phyloP scores from a whole-genome alignment of 2,797 vertebrate genomes.

The Eulemur mongoz region DNA sequence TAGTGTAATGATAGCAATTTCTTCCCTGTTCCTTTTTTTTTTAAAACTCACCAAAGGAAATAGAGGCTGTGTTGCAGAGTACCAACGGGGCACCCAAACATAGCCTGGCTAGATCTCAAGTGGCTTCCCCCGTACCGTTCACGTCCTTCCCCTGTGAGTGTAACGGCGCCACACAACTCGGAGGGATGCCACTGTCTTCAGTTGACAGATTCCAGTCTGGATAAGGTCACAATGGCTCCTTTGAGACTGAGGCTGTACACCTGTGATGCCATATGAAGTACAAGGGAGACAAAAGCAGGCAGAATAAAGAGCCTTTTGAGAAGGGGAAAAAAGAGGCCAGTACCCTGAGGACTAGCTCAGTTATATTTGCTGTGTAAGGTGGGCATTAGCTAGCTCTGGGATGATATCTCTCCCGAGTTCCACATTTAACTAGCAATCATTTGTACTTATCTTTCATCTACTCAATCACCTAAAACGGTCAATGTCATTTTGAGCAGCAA shows the following conservation, averaged over 20 bases:
- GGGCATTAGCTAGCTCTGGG: neutral
- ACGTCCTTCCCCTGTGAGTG: neutral
- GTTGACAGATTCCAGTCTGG: slow-evolving; percentile 61
- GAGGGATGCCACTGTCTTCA: slow-evolving; percentile 53
- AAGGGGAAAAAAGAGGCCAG: slow-evolving; percentile 44
- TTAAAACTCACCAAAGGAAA: slow-evolving; percentile 38
- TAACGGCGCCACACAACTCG: neutral
- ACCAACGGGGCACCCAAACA: slow-evolving; percentile 42
- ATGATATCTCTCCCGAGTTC: neutral
- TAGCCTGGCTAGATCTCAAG: slow-evolving; percentile 29
- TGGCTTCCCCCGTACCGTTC: neutral
- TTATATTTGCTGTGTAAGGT: slow-evolving; percentile 28
- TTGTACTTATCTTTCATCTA: slow-evolving; percentile 50
- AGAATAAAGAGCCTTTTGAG: slow-evolving; percentile 78
- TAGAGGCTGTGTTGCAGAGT: neutral
- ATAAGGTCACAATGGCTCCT: slow-evolving; percentile 78
- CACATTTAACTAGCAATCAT: slow-evolving; percentile 53
- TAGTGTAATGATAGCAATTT: slow-evolving; percentile 20
- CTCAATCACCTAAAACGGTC: neutral
- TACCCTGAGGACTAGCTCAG: slow-evolving; percentile 37
- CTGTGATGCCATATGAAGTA: slow-evolving; percentile 73
- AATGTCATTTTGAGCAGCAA: neutral
- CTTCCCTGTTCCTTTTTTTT: neutral
- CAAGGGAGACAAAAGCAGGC: slow-evolving; percentile 71
- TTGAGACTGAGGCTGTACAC: slow-evolving; percentile 69